phyloP scores from a whole-genome alignment of 2,797 vertebrate species.

The Cetoscarus ocellatus region DNA sequence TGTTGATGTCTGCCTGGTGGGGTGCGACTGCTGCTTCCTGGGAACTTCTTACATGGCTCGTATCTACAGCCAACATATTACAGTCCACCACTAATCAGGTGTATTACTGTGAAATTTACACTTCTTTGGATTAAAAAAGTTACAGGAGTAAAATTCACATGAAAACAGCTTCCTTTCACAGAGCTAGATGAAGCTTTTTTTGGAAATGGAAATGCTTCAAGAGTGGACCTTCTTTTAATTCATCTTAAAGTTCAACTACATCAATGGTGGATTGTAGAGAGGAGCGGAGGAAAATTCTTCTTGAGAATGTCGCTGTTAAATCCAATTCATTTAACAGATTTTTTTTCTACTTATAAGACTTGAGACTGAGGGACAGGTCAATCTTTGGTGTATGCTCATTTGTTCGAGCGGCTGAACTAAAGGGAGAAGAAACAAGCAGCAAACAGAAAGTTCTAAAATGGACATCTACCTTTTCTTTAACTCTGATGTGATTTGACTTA shows the following conservation, averaged over 20 bases:
- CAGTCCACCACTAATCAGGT: slow-evolving; percentile 27
- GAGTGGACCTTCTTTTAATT: not conserved
- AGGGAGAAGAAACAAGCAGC: too few relatives aligned
- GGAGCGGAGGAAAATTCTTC: not conserved
- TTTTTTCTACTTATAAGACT: too few relatives aligned
- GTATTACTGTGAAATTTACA: not conserved
- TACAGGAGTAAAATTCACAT: too few relatives aligned
- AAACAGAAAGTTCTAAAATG: too few relatives aligned
- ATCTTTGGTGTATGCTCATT: too few relatives aligned
- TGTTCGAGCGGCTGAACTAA: too few relatives aligned
- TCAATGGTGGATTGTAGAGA: not conserved
- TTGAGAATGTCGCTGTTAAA: not conserved
- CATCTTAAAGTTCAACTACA: slow-evolving; percentile 3
- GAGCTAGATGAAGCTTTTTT: not conserved
- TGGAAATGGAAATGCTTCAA: not conserved
- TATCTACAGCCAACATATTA: slow-evolving; percentile 25
- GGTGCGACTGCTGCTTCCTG: slow-evolving; percentile 7
- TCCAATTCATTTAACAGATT: too few relatives aligned
- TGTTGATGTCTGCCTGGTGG: slow-evolving; percentile 25
- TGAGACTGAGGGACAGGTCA: too few relatives aligned
- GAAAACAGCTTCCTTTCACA: slow-evolving; percentile 4
- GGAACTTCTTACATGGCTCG: slow-evolving; percentile 27
- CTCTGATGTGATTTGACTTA: too few relatives aligned
- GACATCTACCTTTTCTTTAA: too few relatives aligned
- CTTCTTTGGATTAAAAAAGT: not conserved